Base-by-base conservation (phyloP, 2,113 vertebrate species). In the Lampris incognitus region DNA sequence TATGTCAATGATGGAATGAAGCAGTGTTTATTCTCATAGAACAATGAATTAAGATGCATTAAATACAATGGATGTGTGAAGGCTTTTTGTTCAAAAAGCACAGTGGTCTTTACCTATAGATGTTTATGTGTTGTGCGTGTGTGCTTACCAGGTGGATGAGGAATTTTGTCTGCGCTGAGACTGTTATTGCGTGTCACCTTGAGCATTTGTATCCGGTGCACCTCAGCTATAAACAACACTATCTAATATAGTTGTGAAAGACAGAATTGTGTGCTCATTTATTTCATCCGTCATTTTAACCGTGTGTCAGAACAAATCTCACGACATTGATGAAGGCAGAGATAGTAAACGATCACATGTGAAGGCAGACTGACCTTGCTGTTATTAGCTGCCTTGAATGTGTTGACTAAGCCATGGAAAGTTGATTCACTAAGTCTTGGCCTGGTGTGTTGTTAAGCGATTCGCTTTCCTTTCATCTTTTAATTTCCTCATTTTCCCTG, bases 11-110 rank as follows among this genome's bases (percentile, higher is more conserved):
- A 90, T 85, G n/a, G 66, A 79, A 82, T 41, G 70, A 89, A 91
- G 89, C 85, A 79, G 87, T 92, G 88, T 92, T 90, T 87, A 81
- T 89, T 89, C 87, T 89, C 81, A 73, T 72, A 89, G 89, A 93
- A 91, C 85, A 88, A 83, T 88, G 76, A 82, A 2, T 52, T 90
- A 84, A 75, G 82, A 81, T 76, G 70, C 78, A 54, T 79, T 51
- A 40, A 74, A 58, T 52, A 73, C 82, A 85, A 65, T 6, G 2
- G 68, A 64, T 66, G 65, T 85, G 72, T 85, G 66, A 68, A 65
- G 66, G 76, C 64, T 78, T 82, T 83, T 83, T 83, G 66, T 79
- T 81, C 7, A 62, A 78, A 83, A 88, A 87, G 86, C 89, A 89
- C 89, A 88, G 79, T 84, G 63, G 39, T 89, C 79, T 87, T 86